Evolutionary conservation across 2,797 vertebrate genomes (phyloP).

Genomic region (Gila robusta): DNA sequence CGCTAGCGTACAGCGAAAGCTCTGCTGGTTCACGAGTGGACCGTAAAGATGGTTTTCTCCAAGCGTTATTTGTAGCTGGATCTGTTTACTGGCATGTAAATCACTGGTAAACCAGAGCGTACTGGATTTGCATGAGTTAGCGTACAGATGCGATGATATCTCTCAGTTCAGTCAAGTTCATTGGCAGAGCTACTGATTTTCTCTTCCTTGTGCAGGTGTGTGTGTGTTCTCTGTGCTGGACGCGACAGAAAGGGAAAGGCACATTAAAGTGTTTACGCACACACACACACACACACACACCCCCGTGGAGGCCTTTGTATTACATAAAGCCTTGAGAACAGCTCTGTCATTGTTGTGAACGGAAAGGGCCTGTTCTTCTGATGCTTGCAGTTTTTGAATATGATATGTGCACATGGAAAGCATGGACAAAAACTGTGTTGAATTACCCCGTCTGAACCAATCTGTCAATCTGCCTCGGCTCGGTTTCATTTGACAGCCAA

Average conservation of each 20-base stretch:
- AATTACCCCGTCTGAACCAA: slow-evolving; percentile 76
- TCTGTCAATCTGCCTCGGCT: slow-evolving; percentile 69
- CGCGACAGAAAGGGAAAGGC: slow-evolving; percentile 53
- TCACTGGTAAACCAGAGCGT: background rate
- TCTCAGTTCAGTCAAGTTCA: background rate
- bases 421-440: slow-evolving; percentile 74
- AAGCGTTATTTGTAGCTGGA: background rate
- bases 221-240: background rate
- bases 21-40: background rate
- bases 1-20: background rate
- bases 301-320: slow-evolving; percentile 62
- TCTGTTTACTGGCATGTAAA: background rate
- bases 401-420: slow-evolving; percentile 71
- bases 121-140: background rate
- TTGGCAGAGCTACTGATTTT: background rate
- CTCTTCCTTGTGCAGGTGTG: background rate
- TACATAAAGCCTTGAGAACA: slow-evolving; percentile 68
- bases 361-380: slow-evolving; percentile 67
- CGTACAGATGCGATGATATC: background rate
- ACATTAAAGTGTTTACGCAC: slow-evolving; percentile 61
- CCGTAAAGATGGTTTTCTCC: background rate
- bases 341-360: slow-evolving; percentile 68
- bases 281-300: slow-evolving; percentile 15
- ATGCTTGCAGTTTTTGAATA: slow-evolving; percentile 74
- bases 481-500: slow-evolving; percentile 60